phyloP scores from a whole-genome alignment of 2,888 invertebrate species.

The Netelia inedita region DNA sequence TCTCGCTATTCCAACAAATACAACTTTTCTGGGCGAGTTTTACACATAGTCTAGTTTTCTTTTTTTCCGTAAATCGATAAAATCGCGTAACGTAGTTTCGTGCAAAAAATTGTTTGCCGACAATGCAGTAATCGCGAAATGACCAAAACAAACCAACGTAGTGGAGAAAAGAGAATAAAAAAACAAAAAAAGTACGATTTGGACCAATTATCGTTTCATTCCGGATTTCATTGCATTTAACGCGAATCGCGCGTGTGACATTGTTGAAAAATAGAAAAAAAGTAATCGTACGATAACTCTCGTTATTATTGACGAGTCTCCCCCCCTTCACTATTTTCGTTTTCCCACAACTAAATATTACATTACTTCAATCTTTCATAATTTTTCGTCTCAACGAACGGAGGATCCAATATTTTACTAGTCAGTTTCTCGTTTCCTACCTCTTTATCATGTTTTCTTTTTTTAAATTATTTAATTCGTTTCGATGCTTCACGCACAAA shows the following conservation, averaged over 20 bases:
- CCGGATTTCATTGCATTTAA: constrained; percentile 45
- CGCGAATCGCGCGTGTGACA: constrained; percentile 49
- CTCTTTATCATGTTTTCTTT: not conserved
- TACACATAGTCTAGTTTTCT: constrained; percentile 33
- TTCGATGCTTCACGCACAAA: constrained; percentile 63
- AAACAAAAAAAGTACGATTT: constrained; percentile 65
- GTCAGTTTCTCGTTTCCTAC: too few species aligned
- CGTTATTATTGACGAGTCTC: not conserved
- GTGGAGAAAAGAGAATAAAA: constrained; percentile 19
- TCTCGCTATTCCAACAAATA: not conserved
- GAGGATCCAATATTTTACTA: constrained; percentile 13
- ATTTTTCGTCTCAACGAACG: constrained; percentile 29
- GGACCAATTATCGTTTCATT: constrained; percentile 74
- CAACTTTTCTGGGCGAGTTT: constrained; percentile 9
- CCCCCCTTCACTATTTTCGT: not conserved
- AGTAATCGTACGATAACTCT: not conserved
- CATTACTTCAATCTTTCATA: not conserved
- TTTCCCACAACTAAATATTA: not conserved
- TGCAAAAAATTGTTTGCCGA: constrained; percentile 60
- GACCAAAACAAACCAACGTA: constrained; percentile 63
- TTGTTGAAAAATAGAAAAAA: constrained; percentile 31
- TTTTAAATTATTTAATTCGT: constrained; percentile 12
- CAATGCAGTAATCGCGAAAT: constrained; percentile 65
- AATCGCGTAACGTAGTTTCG: constrained; percentile 46
- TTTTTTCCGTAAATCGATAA: constrained; percentile 53